Conservation (phyloP, 2,888 invertebrate species). For the Ctenicera cuprea region DNA sequence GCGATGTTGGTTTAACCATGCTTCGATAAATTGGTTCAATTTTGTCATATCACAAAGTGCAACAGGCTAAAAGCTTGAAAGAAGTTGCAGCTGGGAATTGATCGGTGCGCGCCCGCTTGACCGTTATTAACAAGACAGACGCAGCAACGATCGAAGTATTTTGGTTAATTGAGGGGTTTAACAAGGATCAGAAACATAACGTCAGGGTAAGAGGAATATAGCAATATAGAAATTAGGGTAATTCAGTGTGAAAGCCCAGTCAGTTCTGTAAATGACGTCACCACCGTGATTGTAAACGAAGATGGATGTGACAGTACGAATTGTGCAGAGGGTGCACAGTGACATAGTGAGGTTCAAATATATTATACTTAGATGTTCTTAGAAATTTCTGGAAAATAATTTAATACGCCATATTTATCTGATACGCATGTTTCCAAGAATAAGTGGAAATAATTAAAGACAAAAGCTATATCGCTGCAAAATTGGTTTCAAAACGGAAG, state of each 20-base stretch:
- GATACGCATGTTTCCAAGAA: no score
- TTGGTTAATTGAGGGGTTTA: conserved; percentile 37
- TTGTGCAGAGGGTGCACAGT: conserved; percentile 34
- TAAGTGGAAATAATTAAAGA: no score
- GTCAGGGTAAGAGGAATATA: conserved; percentile 36
- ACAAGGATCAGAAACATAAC: conserved; percentile 39
- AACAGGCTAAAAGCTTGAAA: neutral
- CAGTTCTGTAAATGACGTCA: conserved; percentile 48
- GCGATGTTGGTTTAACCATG: no score
- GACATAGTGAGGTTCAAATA: conserved; percentile 18
- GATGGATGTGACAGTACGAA: conserved; percentile 47
- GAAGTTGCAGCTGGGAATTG: neutral
- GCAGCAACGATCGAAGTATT: conserved; percentile 20
- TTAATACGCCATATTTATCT: no score
- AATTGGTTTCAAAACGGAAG: no score
- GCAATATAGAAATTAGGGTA: conserved; percentile 49
- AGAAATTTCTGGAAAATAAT: no score
- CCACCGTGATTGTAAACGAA: conserved; percentile 46
- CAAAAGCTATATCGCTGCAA: no score
- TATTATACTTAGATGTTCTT: neutral
- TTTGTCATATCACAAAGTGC: neutral
- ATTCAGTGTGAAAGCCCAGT: conserved; percentile 46
- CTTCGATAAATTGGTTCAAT: neutral
- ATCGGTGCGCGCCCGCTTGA: neutral
- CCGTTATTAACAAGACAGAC: conserved; percentile 25